Conservation (phyloP, 1,140 invertebrate species). For the Euura lappo region DNA sequence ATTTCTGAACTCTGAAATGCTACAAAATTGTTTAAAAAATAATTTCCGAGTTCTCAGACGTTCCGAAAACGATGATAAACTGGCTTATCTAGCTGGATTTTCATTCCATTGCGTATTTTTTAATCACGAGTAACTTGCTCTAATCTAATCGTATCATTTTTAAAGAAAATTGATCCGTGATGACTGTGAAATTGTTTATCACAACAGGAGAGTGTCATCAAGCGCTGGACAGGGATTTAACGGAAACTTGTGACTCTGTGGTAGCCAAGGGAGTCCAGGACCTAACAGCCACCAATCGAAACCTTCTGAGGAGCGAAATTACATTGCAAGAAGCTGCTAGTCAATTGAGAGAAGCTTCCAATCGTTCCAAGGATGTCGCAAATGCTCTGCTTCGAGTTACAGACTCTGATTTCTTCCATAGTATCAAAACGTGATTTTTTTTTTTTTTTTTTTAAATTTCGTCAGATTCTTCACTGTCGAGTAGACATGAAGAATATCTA, state of each 20-base stretch:
- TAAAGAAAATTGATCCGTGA: too few relatives aligned
- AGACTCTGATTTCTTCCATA: slow-evolving; percentile 49
- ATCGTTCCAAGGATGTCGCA: slow-evolving; percentile 40
- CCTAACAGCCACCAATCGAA: slow-evolving; percentile 50
- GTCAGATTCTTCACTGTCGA: too few relatives aligned
- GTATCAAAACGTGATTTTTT: slow-evolving; percentile 46
- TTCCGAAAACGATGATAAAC: too few relatives aligned
- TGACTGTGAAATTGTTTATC: too few relatives aligned
- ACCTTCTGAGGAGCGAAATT: slow-evolving; percentile 55
- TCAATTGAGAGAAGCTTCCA: slow-evolving; percentile 45
- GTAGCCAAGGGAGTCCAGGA: slow-evolving; percentile 48
- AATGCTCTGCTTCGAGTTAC: slow-evolving; percentile 45
- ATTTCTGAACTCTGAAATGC: too few relatives aligned
- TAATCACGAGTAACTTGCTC: too few relatives aligned
- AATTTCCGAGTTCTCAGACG: too few relatives aligned
- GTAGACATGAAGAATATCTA: too few relatives aligned
- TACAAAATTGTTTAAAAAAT: too few relatives aligned
- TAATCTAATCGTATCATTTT: too few relatives aligned
- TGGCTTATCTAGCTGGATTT: too few relatives aligned
- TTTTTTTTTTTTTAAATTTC: neutral
- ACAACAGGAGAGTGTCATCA: slow-evolving; percentile 53
- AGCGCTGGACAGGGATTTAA: slow-evolving; percentile 49
- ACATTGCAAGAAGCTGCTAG: slow-evolving; percentile 53
- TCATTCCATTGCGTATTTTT: too few relatives aligned
- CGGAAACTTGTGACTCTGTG: slow-evolving; percentile 44